Evolutionary conservation across 2,113 vertebrate species (phyloP).

Genomic region (Alligator mississippiensis): DNA sequence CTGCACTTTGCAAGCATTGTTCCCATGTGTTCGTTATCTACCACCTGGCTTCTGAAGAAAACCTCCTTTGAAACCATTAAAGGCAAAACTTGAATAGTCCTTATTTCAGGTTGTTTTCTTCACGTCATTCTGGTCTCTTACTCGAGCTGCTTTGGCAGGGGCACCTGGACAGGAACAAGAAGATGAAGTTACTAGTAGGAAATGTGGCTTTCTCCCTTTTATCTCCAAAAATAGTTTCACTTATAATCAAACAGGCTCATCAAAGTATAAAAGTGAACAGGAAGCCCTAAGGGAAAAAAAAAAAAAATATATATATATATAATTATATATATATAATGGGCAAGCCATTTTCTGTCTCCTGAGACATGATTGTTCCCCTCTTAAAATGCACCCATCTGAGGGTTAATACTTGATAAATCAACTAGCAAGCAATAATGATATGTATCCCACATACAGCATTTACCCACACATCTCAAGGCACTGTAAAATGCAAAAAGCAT

Average conservation of each 20-base stretch:
- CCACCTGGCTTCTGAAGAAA: constrained; percentile 65
- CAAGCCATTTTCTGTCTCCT: no score
- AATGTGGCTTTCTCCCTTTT: background rate
- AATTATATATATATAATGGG: no score
- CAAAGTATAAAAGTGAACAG: background rate
- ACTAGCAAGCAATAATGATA: background rate
- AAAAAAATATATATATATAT: no score
- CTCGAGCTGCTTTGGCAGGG: constrained; percentile 90
- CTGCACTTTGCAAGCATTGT: constrained; percentile 2
- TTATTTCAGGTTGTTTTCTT: constrained; percentile 49
- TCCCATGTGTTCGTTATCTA: constrained; percentile 47
- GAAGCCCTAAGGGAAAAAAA: background rate
- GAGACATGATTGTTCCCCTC: background rate
- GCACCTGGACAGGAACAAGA: constrained; percentile 82
- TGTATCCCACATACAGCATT: rapidly evolving
- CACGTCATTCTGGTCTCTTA: constrained; percentile 65
- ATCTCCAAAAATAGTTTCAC: background rate
- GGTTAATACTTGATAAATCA: background rate
- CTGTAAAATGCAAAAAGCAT: background rate
- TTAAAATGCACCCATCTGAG: background rate
- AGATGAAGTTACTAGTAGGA: background rate
- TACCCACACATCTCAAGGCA: background rate
- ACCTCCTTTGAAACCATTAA: constrained; percentile 38
- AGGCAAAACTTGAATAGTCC: constrained; percentile 50
- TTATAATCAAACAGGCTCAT: background rate